Evolutionary conservation across 2,888 invertebrate genomes (phyloP).

Genomic region (Malachius bipustulatus): DNA sequence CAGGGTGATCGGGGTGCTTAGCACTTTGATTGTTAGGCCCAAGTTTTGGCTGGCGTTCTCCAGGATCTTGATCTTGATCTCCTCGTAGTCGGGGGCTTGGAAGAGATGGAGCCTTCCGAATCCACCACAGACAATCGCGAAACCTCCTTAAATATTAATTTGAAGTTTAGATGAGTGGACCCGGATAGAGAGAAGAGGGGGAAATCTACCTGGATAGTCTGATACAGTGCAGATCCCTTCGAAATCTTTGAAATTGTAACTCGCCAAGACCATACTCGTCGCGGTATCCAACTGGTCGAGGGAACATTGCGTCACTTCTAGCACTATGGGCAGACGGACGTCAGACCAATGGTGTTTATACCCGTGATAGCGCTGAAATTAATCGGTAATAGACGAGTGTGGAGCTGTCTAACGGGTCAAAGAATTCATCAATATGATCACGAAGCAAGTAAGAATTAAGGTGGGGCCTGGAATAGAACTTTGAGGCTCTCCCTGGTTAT

Average conservation of each 20-base stretch:
- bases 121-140: conserved; percentile 83
- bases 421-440: too few relatives aligned
- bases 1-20: conserved; percentile 63
- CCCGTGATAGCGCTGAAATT: conserved; percentile 53
- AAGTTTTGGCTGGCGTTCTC: conserved; percentile 73
- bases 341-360: conserved; percentile 98
- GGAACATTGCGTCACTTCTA: conserved; percentile 88
- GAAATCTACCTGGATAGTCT: conserved; percentile 77
- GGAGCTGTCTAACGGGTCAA: too few relatives aligned
- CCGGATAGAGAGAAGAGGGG: too few relatives aligned
- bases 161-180: too few relatives aligned
- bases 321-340: conserved; percentile 69
- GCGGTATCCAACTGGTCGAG: conserved; percentile 86
- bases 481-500: too few relatives aligned
- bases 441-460: too few relatives aligned
- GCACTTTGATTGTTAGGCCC: conserved; percentile 71
- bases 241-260: conserved; percentile 78
- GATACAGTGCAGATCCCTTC: conserved; percentile 68
- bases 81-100: conserved; percentile 71
- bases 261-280: conserved; percentile 68
- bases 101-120: conserved; percentile 88
- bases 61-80: conserved; percentile 75
- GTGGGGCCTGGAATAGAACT: too few relatives aligned
- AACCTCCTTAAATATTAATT: conserved; percentile 46
- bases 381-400: too few relatives aligned